phyloP scores from a whole-genome alignment of 2,113 vertebrate species.

The Chaetura pelagica region DNA sequence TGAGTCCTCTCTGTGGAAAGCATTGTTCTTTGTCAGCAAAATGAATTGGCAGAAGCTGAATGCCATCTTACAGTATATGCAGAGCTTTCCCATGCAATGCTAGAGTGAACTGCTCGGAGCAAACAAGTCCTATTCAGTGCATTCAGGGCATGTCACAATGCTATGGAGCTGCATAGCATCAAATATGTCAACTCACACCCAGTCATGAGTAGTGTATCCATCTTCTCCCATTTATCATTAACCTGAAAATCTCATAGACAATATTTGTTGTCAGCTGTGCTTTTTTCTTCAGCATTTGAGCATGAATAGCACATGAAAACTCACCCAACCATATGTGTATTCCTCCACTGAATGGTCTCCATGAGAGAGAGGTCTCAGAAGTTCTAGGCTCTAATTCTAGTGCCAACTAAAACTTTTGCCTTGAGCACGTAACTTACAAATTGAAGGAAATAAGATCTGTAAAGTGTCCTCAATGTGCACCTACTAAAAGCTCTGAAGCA shows the following conservation, averaged over 20 bases:
- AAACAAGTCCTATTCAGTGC: slow-evolving; percentile 33
- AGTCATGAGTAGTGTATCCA: not conserved
- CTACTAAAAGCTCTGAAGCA: not conserved
- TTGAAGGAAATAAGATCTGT: not conserved
- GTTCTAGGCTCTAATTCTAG: not conserved
- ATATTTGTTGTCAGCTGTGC: not conserved
- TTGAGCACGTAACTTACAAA: not conserved
- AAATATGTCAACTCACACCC: not conserved
- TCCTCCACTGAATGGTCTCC: not conserved
- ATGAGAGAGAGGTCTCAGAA: not conserved
- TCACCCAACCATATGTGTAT: not conserved
- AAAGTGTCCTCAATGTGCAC: not conserved
- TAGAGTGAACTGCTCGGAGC: not conserved
- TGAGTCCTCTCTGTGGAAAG: not conserved
- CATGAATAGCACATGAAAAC: not conserved
- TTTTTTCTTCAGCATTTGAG: not conserved
- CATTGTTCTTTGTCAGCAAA: slow-evolving; percentile 42
- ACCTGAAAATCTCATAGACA: not conserved
- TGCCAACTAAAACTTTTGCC: not conserved
- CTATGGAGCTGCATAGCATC: not conserved
- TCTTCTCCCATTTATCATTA: not conserved
- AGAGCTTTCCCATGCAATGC: slow-evolving; percentile 46
- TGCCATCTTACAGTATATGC: not conserved
- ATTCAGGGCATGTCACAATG: slow-evolving; percentile 31
- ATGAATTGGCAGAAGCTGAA: slow-evolving; percentile 55